Percentiles rank a stretch among this genome's conserved stretches.
Conservation (phyloP, 2,888 invertebrate species). For the Monoplex corrugatus region DNA sequence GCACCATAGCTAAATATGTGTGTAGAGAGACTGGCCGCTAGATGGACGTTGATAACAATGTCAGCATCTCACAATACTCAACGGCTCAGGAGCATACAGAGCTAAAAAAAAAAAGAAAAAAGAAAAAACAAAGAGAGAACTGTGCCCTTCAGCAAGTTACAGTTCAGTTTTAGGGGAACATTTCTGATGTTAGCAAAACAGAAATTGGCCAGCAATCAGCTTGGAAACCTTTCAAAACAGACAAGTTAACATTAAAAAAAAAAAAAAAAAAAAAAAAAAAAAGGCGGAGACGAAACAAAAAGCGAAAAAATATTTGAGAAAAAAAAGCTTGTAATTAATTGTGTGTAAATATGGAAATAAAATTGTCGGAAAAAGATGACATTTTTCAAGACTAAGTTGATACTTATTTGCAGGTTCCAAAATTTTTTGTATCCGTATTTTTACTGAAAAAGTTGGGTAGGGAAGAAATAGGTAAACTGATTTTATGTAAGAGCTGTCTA, state of each 20-base stretch:
- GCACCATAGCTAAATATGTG: neutral
- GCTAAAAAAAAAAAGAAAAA: too few relatives aligned
- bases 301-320: neutral
- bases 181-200: too few relatives aligned
- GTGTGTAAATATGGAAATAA: too few relatives aligned
- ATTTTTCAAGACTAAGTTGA: neutral
- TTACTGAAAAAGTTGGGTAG: neutral
- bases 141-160: too few relatives aligned
- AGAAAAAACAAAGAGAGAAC: too few relatives aligned
- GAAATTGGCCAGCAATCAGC: too few relatives aligned
- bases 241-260: neutral
- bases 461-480: neutral
- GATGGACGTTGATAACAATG: neutral
- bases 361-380: neutral
- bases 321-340: too few relatives aligned
- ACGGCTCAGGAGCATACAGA: too few relatives aligned
- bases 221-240: neutral
- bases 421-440: neutral
- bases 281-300: too few relatives aligned
- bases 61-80: neutral
- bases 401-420: neutral
- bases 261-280: too few relatives aligned
- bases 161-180: too few relatives aligned
- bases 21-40: neutral
- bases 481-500: too few relatives aligned